Percentiles rank a stretch among this genome's conserved stretches.
These are phyloP conservation scores for Ditylenchus dipsaci DNA, from an alignment of 1,140 invertebrate genomes.

Conservation along the genomic window DNA sequence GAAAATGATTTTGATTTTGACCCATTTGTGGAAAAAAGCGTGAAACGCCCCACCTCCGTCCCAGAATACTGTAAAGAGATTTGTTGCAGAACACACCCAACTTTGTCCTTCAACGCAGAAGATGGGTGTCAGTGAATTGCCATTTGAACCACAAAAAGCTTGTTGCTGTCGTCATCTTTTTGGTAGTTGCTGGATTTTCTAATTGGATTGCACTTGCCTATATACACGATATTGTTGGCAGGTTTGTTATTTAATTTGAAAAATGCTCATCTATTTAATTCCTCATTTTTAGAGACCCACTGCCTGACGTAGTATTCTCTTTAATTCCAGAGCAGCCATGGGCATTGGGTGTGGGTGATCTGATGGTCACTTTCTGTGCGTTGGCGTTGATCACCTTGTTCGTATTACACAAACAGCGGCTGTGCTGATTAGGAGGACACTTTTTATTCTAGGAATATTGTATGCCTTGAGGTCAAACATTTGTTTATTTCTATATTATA, in stretches of 20 bases:
- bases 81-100: no score
- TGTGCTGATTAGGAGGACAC: constrained; percentile 37
- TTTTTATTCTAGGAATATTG: constrained; percentile 48
- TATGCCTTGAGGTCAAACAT: constrained; percentile 32
- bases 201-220: constrained; percentile 55
- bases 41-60: no score
- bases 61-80: no score
- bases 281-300: constrained; percentile 36
- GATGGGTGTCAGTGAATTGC: constrained; percentile 21
- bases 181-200: constrained; percentile 47
- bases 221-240: constrained; percentile 54
- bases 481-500: background rate
- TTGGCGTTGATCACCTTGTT: constrained; percentile 40
- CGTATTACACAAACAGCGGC: constrained; percentile 50
- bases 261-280: no score
- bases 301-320: constrained; percentile 51
- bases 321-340: constrained; percentile 50
- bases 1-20: no score
- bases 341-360: constrained; percentile 48
- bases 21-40: no score
- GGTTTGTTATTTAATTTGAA: constrained; percentile 33
- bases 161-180: constrained; percentile 25
- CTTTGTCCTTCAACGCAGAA: no score
- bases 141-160: constrained; percentile 36
- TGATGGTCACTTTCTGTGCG: constrained; percentile 45